Base-by-base conservation (phyloP, 1,140 invertebrate species). In the Phthorimaea operculella region DNA sequence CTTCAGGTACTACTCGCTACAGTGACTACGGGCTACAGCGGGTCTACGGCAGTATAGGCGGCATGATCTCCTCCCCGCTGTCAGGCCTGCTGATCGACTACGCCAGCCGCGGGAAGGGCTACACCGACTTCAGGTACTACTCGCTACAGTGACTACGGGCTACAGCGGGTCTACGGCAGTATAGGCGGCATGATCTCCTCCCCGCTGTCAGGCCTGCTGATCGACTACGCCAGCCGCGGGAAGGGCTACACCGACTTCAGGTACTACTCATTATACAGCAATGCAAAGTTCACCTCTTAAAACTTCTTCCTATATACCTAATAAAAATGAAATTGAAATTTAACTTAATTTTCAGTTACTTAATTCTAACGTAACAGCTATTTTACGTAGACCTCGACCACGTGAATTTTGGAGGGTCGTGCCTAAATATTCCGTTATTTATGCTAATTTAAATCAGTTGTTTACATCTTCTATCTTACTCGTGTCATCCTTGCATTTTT, bases 171-270 rank as follows among this genome's bases (percentile, higher is more conserved):
- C 57, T 94, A 93, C 68, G 93, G 92, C 17, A 92, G 89, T 51
- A 88, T 94, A 45, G 93, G 92, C 1, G 92, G 91, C 7, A 93
- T 94, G 88, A 92, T 94, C 51, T 92, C 91, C 18, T 92, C 92
- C 3, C 93, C 93, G 1, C 73, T 94, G 1, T 93, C 92, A 4
- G 93, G 93, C 39, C 68, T 90, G 59, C 80, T 94, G 18, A 93
- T 95, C 44, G 92, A 94, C 77, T 88, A 88, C 54, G 86, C 83
- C 1, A 88, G 87, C 42, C 64, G 83, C 21, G 86, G 86, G 8
- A 77, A 89, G 75, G 87, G 86, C 14, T 91, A 92, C 64, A 91
- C 90, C 0, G 92, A 93, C 72, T 93, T 92, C 69, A 90, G 90
- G 91, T 91, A 82, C 59, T 34, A n/a, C n/a, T n/a, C n/a, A n/a